Base-by-base conservation (phyloP, 2,888 invertebrate species). In the Cabera pusaria region DNA sequence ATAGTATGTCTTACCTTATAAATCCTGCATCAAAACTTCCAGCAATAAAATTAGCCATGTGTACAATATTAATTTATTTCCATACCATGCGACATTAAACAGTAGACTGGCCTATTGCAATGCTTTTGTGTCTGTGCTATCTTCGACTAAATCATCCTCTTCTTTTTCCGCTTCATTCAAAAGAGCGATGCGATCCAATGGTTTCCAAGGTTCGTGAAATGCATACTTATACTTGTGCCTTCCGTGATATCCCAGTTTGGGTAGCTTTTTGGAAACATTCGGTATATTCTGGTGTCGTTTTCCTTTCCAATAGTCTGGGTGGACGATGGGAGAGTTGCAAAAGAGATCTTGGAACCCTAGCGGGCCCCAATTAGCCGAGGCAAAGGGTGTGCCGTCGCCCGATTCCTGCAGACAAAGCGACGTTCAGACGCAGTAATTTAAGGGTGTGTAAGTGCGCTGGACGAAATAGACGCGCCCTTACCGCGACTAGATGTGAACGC, bases 201-300 rank as follows among this genome's bases (percentile, higher is more conserved):
- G 87, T 21, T 66, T 77, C 86, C 87, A 87, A 0, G 87, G 87
- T 48, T 86, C 86, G 25, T 87, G 86, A 49, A 87, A 87, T 0
- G 87, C 87, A 41, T 72, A 85, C 42, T 81, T 86, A 42, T 75
- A 84, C 47, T 82, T 87, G 25, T 39, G 70, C 19, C 49, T 71
- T 0, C 87, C 87, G 28, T 87, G 87, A 44, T 86, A 87, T 0
- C 86, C 81, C 4, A 87, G 67, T 31, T 71, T 74, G 0, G 77
- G 72, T 8, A 72, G 24, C 0, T 67, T 70, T 7, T 56, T 63
- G 0, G 59, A 55, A 0, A 58, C 48, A 10, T 60, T 53, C 2
- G 45, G 31, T 17, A 67, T 23, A 34, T 50, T 66, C 28, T 45
- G 69, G 27, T 58, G 56, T 0, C 68, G 57, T 40, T 69, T 72